Conservation (phyloP, 2,113 vertebrate genomes). For the Empidonax traillii region DNA sequence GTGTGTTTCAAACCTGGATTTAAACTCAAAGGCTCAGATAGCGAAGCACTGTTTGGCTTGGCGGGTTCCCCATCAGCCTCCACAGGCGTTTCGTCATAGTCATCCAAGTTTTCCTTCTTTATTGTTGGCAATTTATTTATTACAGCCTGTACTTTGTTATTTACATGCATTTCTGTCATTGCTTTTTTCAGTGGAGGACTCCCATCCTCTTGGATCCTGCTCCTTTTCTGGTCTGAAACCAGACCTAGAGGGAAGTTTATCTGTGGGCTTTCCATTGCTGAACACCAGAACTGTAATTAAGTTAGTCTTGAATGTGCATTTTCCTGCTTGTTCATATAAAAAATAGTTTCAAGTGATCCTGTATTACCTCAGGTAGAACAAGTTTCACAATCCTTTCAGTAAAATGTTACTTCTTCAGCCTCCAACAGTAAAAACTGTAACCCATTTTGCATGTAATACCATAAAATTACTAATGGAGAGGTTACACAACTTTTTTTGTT, state of each 20-base stretch:
- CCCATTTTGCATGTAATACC: neutral
- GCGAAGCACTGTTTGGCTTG: constrained; percentile 70
- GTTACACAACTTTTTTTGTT: neutral
- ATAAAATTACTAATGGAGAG: neutral
- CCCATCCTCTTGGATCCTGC: constrained; percentile 79
- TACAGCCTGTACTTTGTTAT: constrained; percentile 77
- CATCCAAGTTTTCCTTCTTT: constrained; percentile 88
- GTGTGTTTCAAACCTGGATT: constrained; percentile 97
- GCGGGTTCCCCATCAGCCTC: constrained; percentile 59
- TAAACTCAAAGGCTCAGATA: constrained; percentile 86
- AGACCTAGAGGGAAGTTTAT: constrained; percentile 74
- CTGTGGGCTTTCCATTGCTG: constrained; percentile 86
- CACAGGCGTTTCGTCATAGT: constrained; percentile 75
- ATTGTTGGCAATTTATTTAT: constrained; percentile 81
- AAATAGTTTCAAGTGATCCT: neutral
- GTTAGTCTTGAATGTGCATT: constrained; percentile 52
- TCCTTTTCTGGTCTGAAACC: constrained; percentile 77
- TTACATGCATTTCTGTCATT: constrained; percentile 87
- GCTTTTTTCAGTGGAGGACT: constrained; percentile 89
- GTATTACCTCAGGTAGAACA: neutral
- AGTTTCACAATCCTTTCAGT: neutral
- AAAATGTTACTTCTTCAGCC: constrained; percentile 20
- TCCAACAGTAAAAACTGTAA: constrained; percentile 10
- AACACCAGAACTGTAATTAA: constrained; percentile 53
- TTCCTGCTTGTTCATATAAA: constrained; percentile 29